phyloP scores from a whole-genome alignment of 2,113 vertebrate genomes.

The Xenopus borealis region DNA sequence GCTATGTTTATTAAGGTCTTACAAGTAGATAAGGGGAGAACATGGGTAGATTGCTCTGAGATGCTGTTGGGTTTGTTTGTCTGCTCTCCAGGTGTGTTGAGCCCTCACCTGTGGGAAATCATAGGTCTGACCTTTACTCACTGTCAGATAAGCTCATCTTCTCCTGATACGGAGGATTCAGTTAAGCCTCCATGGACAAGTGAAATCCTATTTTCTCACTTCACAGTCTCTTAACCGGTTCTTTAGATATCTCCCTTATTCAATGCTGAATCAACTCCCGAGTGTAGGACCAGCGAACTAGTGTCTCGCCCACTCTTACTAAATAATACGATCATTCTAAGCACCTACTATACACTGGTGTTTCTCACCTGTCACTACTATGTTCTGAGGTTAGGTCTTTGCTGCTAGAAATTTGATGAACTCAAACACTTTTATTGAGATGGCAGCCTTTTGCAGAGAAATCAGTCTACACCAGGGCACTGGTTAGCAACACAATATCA shows the following conservation, averaged over 20 bases:
- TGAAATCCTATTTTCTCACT: neutral
- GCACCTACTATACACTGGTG: no score
- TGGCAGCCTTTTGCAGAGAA: no score
- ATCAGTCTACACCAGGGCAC: no score
- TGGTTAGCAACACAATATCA: no score
- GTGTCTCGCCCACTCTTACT: no score
- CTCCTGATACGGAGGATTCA: neutral
- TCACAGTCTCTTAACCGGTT: no score
- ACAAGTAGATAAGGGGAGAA: slow-evolving; percentile 57
- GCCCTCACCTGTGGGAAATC: slow-evolving; percentile 32
- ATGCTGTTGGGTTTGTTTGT: slow-evolving; percentile 50
- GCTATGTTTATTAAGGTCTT: slow-evolving; percentile 63
- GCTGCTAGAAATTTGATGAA: no score
- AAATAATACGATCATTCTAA: no score
- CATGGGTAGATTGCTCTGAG: slow-evolving; percentile 35
- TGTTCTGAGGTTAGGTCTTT: no score
- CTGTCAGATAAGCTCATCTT: slow-evolving; percentile 36
- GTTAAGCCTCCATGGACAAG: neutral
- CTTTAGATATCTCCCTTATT: neutral
- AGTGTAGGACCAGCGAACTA: neutral
- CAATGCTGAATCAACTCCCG: neutral
- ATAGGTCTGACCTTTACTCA: slow-evolving; percentile 31
- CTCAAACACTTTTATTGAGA: no score
- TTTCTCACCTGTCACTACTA: no score
- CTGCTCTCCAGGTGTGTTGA: slow-evolving; percentile 43